These are phyloP conservation scores for Nysson spinosus DNA, from an alignment of 2,888 invertebrate genomes.

Conservation along the genomic window DNA sequence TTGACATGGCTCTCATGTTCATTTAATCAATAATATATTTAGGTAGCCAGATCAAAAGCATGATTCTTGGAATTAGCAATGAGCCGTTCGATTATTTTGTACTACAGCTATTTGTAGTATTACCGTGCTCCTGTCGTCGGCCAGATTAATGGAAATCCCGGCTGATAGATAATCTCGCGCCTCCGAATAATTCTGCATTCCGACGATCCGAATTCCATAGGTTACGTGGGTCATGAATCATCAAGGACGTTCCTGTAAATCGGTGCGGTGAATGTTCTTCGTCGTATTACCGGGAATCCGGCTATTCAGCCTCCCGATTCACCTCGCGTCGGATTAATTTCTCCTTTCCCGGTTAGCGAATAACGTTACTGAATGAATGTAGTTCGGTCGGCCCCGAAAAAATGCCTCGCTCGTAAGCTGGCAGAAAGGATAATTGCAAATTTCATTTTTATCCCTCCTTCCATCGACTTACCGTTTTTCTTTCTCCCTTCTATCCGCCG, in stretches of 20 bases:
- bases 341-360: too few relatives aligned
- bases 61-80: too few relatives aligned
- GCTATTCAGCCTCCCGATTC: background rate
- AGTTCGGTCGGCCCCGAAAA: background rate
- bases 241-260: background rate
- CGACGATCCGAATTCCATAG: background rate
- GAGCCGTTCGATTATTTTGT: too few relatives aligned
- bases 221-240: background rate
- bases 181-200: background rate
- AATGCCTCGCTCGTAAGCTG: conserved; percentile 8
- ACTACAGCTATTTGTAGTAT: too few relatives aligned
- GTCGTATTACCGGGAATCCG: background rate
- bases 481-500: background rate
- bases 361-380: too few relatives aligned
- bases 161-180: background rate
- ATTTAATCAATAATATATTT: too few relatives aligned
- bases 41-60: too few relatives aligned
- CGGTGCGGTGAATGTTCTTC: background rate
- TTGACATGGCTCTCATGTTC: too few relatives aligned
- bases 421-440: conserved; percentile 13
- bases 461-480: background rate
- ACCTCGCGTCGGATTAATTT: background rate
- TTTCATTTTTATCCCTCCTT: background rate
- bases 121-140: too few relatives aligned
- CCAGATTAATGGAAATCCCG: background rate